Evolutionary conservation across 1,140 invertebrate genomes (phyloP).

Genomic region (Littorina saxatilis): DNA sequence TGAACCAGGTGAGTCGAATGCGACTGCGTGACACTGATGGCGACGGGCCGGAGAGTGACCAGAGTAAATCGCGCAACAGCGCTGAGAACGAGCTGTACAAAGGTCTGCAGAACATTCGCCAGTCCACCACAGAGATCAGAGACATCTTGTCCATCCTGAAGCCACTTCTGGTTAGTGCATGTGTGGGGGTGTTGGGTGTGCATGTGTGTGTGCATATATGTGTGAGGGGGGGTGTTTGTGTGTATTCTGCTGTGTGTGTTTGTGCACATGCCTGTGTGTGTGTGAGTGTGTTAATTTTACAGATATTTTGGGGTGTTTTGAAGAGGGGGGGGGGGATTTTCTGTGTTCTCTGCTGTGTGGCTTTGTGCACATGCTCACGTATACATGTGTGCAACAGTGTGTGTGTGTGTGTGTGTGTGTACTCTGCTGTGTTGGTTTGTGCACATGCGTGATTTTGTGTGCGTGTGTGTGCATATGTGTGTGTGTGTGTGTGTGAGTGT

Average conservation of each 20-base stretch:
- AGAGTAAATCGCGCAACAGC: slow-evolving; percentile 37
- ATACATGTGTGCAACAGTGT: too few species aligned
- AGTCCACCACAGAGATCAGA: slow-evolving; percentile 59
- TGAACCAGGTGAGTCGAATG: slow-evolving; percentile 49
- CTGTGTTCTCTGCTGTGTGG: too few species aligned
- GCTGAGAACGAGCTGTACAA: slow-evolving; percentile 57
- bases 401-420: too few species aligned
- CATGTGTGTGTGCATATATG: neutral
- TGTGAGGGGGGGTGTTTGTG: neutral
- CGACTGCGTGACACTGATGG: slow-evolving; percentile 31
- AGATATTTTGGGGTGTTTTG: too few species aligned
- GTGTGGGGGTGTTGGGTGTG: neutral
- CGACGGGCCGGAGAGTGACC: slow-evolving; percentile 26
- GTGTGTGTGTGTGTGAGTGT: too few species aligned
- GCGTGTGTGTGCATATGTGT: too few species aligned
- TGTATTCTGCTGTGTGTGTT: too few species aligned
- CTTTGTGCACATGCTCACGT: too few species aligned
- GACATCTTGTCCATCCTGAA: slow-evolving; percentile 58
- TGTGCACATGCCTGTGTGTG: too few species aligned
- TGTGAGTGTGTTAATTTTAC: too few species aligned
- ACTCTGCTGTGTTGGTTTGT: too few species aligned
- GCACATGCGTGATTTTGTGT: neutral
- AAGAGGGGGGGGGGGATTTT: too few species aligned
- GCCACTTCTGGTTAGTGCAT: slow-evolving; percentile 58
- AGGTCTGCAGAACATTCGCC: slow-evolving; percentile 59